Evolutionary conservation across 2,797 vertebrate species (phyloP), one percentile per base, ranked within the genome.

Genomic region (Alfaro cultratus): DNA sequence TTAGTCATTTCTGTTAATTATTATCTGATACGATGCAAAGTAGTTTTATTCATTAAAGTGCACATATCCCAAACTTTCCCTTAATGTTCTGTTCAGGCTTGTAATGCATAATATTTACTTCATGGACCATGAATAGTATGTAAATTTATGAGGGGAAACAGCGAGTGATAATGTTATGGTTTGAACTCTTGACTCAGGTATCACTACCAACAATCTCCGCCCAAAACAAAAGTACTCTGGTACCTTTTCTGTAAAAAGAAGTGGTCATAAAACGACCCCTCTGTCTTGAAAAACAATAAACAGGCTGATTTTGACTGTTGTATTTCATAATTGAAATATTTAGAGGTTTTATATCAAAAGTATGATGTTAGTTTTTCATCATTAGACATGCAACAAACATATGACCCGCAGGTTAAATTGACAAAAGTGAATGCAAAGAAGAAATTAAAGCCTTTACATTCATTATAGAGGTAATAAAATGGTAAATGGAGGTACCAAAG

Each of bases 1-100:
- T 76, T 68, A 74, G 71, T 75, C 80, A 84, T 80, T 53, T 86
- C 16, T 13, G 68, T 55, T 91, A 80, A 89, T 89, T 85, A 75
- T 77, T 3, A 53, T 77, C 80, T 77, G 89, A 83, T 21, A 64
- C 80, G 15, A 64, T 79, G 74, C 29, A 57, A 80, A 90, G 74
- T 2, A 0, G 7, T 80, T 87, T 79, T 73, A 73, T 81, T 68
- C 68, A 29, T 31, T 10, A 36, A 53, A 53, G 31, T 39, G 21
- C 64, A 41, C 11, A 1, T 23, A 41, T 34, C 7, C 31, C 60
- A 64, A 34, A 36, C 16, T 64, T 64, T 36, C 60, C 60, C 23
- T 31, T 31, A 60, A 11, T 57, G 10, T 12, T 12, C 10, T 57
- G 10, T 57, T 13, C 31, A 34, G 60, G 60, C 15, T 64, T 34